Base-by-base conservation (phyloP, 2,888 invertebrate species). In the Tromatobia lineatoria region DNA sequence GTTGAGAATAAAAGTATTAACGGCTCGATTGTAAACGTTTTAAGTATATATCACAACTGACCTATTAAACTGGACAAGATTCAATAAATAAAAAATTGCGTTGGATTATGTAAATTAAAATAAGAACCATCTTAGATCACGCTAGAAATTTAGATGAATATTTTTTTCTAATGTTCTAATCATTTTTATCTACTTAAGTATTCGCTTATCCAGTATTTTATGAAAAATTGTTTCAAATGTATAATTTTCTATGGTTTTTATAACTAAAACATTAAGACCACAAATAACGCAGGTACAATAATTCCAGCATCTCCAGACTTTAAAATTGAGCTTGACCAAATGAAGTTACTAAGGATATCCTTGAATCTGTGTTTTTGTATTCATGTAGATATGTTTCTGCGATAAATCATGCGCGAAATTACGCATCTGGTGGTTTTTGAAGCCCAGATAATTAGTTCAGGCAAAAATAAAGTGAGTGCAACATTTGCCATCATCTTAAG, bases 11-110 rank as follows among this genome's bases (percentile, higher is more conserved):
- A 61, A 71, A 54, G n/a, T 67, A 7, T 67, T 45, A 34, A 57
- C 38, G 50, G 1, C 50, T 18, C 42, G 59, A 66, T 76, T 76
- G 47, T 75, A 64, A 71, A 42, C 20, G 42, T 42, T 54, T 23
- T 4, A 3, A 57, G 25, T 57, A 4, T 23, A 18, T 23, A 54
- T 54, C 11, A 20, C 20, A 20, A 20, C 20, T 54, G 52, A 54
- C 52, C 52, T 20, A 54, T 20, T 54, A 54, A 54, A 2, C 20
- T 23, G 20, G 20, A 20, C 20, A 10, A 38, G 38, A 20, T 54
- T 23, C 3, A 20, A 11, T 20, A 7, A n/a, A 20, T 20, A 10
- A 23, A 23, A 54, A 54, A 10, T 11, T 11, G 20, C 20, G 7
- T 54, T 54, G 23, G 23, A 23, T 54, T 7, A 54, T 3, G 18